These are phyloP conservation scores for Bucco capensis DNA, from an alignment of 2,113 vertebrate species.

Conservation along the genomic window DNA sequence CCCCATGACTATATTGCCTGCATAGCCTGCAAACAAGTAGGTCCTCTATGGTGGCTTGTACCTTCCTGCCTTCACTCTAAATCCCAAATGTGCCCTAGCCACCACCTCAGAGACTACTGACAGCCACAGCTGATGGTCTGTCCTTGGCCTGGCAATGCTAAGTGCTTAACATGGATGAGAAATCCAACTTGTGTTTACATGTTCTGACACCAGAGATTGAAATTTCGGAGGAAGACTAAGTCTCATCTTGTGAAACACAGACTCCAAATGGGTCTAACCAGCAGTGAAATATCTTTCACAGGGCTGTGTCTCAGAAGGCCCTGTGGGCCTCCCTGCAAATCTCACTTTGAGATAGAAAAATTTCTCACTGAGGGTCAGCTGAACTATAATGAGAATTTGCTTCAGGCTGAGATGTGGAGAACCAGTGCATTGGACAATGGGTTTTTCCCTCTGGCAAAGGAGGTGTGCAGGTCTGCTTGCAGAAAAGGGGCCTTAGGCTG, in stretches of 20 bases:
- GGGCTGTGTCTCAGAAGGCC: neutral
- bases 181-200: neutral
- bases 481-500: neutral
- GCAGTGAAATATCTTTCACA: neutral
- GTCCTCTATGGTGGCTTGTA: neutral
- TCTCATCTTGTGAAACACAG: neutral
- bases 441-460: neutral
- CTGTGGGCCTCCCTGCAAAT: neutral
- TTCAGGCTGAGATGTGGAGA: neutral
- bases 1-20: neutral
- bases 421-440: neutral
- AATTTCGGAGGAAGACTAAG: neutral
- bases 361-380: neutral
- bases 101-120: neutral
- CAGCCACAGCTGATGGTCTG: accelerated
- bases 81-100: neutral
- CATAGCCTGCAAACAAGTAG: neutral
- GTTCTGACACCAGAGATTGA: accelerated
- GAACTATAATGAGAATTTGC: neutral
- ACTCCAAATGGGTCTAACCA: neutral
- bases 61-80: neutral
- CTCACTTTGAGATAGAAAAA: neutral
- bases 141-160: neutral
- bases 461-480: neutral
- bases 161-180: neutral